phyloP scores from a whole-genome alignment of 2,113 vertebrate species.

The Cavia aperea region DNA sequence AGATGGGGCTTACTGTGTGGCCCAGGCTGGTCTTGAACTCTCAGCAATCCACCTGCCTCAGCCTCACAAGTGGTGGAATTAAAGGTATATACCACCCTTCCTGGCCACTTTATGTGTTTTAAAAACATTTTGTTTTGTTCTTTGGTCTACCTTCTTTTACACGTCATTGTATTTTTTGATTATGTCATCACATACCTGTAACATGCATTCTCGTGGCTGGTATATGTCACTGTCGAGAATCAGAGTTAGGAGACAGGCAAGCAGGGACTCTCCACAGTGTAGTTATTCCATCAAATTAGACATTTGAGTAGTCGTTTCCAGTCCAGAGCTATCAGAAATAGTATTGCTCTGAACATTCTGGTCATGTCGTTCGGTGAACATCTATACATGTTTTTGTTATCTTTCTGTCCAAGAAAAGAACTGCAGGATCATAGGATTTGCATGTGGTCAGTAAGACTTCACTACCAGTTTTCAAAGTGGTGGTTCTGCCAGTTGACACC shows the following conservation, averaged over 20 bases:
- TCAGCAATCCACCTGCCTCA: neutral
- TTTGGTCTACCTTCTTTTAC: neutral
- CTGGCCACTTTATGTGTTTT: neutral
- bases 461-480: neutral
- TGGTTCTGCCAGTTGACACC: too few species aligned
- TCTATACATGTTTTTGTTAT: neutral
- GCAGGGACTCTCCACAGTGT: rapidly evolving
- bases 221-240: neutral
- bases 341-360: neutral
- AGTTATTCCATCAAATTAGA: neutral
- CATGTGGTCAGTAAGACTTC: neutral
- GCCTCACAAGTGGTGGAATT: neutral
- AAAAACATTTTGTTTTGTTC: neutral
- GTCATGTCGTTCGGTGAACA: neutral
- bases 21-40: neutral
- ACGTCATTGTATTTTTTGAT: neutral
- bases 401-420: neutral
- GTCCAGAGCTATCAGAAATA: neutral
- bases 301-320: neutral
- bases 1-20: neutral
- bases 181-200: neutral
- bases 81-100: neutral
- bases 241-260: neutral
- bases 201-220: neutral
- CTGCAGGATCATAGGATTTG: neutral